A percentile compares a stretch with the other conserved stretches of the same genome.
phyloP scores from a whole-genome alignment of 1,140 invertebrate genomes.

The Drosophila nannoptera region DNA sequence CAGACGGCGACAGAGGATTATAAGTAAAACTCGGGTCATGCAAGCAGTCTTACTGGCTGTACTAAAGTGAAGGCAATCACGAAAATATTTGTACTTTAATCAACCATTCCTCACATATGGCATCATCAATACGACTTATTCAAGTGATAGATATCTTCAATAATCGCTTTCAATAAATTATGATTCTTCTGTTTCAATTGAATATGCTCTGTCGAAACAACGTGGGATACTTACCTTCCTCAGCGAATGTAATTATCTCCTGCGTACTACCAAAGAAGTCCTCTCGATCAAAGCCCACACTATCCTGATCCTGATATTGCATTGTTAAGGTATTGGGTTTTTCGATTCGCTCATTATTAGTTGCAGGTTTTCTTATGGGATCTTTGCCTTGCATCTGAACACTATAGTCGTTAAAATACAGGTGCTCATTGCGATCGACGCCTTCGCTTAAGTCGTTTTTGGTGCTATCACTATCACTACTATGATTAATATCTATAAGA shows the following conservation, averaged over 20 bases:
- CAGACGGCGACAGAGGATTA: background rate
- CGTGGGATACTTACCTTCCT: constrained; percentile 83
- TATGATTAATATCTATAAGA: constrained; percentile 73
- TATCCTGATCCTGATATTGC: constrained; percentile 34
- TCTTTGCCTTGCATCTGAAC: constrained; percentile 23
- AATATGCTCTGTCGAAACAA: background rate
- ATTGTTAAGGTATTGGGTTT: constrained; percentile 7
- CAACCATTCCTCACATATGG: no score
- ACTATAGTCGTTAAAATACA: constrained; percentile 62
- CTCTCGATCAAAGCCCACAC: constrained; percentile 81
- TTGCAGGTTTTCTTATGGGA: constrained; percentile 9
- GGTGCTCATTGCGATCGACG: constrained; percentile 42
- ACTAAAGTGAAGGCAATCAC: no score
- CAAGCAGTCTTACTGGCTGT: no score
- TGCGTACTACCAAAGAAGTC: constrained; percentile 89
- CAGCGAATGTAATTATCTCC: constrained; percentile 90
- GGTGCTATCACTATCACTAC: constrained; percentile 56
- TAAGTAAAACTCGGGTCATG: no score
- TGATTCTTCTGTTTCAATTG: background rate
- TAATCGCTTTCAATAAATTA: no score
- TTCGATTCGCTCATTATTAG: background rate
- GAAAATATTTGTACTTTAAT: no score
- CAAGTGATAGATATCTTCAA: no score
- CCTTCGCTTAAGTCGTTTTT: constrained; percentile 32
- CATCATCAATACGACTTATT: no score